Evolutionary conservation across 2,888 invertebrate species (phyloP), one percentile per base, ranked within the genome.

Genomic region (Mamestra brassicae): DNA sequence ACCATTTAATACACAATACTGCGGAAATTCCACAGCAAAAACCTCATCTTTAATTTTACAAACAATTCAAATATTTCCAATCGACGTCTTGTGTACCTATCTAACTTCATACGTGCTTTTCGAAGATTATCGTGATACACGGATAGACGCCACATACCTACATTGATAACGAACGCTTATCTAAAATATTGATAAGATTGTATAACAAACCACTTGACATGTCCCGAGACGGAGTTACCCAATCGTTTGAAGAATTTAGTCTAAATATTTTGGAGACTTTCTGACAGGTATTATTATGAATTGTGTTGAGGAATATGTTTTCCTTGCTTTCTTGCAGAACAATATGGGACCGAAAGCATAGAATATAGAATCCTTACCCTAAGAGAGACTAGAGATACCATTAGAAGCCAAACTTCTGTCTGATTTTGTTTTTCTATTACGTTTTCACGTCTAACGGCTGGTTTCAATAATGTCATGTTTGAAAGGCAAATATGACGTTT

Each of bases 171-270:
- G 47, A 71, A 63, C 3, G 55, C 50, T 50, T 82, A 86, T 83
- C 68, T 60, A 13, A 15, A 74, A 13, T 61, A 61, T 77, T 71
- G 89, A 89, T 89, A 83, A 86, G 88, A 89, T 86, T 73, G 26
- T 63, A 52, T 54, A 54, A 54, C 74, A 78, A 76, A 82, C 88
- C 87, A 87, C 87, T 89, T 87, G 83, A 89, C 75, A 78, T 74
- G 47, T 50, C 55, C 34, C 55, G 64, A 76, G 76, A 78, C 67
- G 74, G 60, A 76, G 81, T 88, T 89, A 82, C 84, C 55, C 87
- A 89, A 89, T 83, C 36, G 15, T 65, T 70, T 70, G 61, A 45
- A 70, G 38, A 63, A 71, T 73, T 60, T 73, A 13, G 15, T 67
- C 50, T 62, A 8, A 66, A 76, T 60, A 36, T 64, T 57, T 61